phyloP scores from a whole-genome alignment of 2,113 vertebrate species.

The Bungarus multicinctus region DNA sequence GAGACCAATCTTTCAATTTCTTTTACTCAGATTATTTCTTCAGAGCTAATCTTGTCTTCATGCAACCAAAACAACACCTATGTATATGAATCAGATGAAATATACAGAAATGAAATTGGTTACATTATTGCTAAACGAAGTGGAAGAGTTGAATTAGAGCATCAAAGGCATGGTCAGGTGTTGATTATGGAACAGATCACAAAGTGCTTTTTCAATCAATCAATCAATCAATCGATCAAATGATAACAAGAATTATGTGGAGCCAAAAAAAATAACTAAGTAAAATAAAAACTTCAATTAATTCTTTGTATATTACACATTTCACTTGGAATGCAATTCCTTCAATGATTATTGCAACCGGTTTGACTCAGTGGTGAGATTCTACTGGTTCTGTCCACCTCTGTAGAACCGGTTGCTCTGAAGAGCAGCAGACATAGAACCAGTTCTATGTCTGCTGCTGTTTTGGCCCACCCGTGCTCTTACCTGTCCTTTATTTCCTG shows the following conservation, averaged over 20 bases:
- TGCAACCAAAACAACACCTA: neutral
- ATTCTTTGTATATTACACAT: neutral
- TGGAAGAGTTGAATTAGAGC: neutral
- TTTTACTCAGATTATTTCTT: neutral
- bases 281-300: neutral
- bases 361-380: no score
- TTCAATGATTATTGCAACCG: neutral
- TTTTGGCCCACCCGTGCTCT: no score
- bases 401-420: no score
- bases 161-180: neutral
- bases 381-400: no score
- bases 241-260: neutral
- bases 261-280: neutral
- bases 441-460: no score
- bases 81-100: neutral
- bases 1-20: neutral
- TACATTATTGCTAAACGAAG: neutral
- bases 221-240: neutral
- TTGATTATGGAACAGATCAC: neutral
- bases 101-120: neutral
- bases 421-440: no score
- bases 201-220: neutral
- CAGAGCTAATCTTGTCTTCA: neutral
- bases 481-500: no score
- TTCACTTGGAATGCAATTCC: neutral